Evolutionary conservation across 2,888 invertebrate species (phyloP).

Genomic region (Caenorhabditis uteleia): DNA sequence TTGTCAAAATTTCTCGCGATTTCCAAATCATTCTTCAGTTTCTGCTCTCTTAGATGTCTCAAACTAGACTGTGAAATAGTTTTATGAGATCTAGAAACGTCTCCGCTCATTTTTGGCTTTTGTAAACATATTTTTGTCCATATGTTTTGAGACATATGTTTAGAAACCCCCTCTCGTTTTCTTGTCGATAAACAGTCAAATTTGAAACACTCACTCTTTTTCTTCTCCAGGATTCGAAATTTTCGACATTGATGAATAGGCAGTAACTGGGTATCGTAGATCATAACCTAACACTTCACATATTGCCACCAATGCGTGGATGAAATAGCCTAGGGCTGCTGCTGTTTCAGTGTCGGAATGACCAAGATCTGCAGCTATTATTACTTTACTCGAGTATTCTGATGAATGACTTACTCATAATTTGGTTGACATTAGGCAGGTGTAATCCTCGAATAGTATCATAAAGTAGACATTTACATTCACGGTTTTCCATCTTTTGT

Average conservation of each 20-base stretch:
- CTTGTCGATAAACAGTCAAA: too few relatives aligned
- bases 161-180: too few relatives aligned
- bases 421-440: slow-evolving; percentile 42
- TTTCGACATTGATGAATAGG: slow-evolving; percentile 9
- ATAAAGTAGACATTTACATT: slow-evolving; percentile 32
- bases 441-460: slow-evolving; percentile 58
- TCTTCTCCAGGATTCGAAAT: slow-evolving; percentile 20
- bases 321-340: slow-evolving; percentile 86
- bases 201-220: slow-evolving; percentile 14
- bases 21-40: too few relatives aligned
- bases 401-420: slow-evolving; percentile 28
- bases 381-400: too few relatives aligned
- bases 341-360: slow-evolving; percentile 79
- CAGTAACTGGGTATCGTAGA: slow-evolving; percentile 80
- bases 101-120: too few relatives aligned
- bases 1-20: too few relatives aligned
- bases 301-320: slow-evolving; percentile 83
- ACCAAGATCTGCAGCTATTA: slow-evolving; percentile 70
- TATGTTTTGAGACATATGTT: too few relatives aligned
- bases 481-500: neutral
- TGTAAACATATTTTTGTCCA: too few relatives aligned
- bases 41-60: too few relatives aligned
- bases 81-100: too few relatives aligned
- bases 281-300: slow-evolving; percentile 85
- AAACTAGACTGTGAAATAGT: too few relatives aligned